phyloP scores from a whole-genome alignment of 2,888 invertebrate species.

The Beris morrisii region DNA sequence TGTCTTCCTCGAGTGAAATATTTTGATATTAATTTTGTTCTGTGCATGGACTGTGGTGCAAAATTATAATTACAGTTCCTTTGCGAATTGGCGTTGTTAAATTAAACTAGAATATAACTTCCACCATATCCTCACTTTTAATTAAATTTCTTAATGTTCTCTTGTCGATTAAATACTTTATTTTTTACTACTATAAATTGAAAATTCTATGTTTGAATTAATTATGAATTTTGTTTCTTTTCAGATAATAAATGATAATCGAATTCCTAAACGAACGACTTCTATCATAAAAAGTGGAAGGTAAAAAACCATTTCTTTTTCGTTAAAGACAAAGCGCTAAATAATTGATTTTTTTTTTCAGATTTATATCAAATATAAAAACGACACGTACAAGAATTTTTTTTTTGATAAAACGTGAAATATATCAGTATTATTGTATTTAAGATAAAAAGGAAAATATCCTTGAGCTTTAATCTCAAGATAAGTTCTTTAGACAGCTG shows the following conservation, averaged over 20 bases:
- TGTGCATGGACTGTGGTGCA: no score
- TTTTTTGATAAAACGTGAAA: slow-evolving; percentile 28
- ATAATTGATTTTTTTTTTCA: slow-evolving; percentile 10
- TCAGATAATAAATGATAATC: slow-evolving; percentile 36
- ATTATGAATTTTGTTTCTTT: not conserved
- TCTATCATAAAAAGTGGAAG: slow-evolving; percentile 33
- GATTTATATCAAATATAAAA: slow-evolving; percentile 33
- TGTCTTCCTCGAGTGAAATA: no score
- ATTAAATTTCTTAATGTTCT: no score
- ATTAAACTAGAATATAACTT: no score
- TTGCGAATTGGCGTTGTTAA: no score
- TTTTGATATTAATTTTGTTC: no score
- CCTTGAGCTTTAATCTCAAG: slow-evolving; percentile 1
- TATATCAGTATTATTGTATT: slow-evolving; percentile 37
- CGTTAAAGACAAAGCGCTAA: not conserved
- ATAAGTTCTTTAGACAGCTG: slow-evolving; percentile 20
- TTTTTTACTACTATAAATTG: no score
- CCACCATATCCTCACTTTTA: no score
- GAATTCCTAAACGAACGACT: slow-evolving; percentile 39
- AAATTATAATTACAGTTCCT: no score
- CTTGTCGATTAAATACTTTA: no score
- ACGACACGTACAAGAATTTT: slow-evolving; percentile 33
- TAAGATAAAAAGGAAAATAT: slow-evolving; percentile 18
- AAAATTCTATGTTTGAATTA: no score
- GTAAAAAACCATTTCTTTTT: slow-evolving; percentile 4